These are phyloP conservation scores for Squalus acanthias DNA, from an alignment of 2,797 vertebrate genomes.

Conservation along the genomic window DNA sequence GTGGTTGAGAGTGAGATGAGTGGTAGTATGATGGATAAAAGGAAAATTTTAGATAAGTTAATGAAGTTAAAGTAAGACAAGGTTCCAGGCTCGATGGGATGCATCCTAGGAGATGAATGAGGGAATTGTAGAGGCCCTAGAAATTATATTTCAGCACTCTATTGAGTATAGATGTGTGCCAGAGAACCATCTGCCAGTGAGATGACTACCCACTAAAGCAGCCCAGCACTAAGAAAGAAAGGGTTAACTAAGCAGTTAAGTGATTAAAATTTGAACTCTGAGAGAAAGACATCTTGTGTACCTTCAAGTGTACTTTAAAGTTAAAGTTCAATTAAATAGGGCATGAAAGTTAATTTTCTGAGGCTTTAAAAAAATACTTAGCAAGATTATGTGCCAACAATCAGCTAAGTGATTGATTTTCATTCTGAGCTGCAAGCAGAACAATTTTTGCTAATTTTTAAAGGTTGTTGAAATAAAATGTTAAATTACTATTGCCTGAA, in stretches of 20 bases:
- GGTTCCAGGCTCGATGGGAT: neutral
- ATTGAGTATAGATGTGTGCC: neutral
- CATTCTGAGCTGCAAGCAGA: neutral
- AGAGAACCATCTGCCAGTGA: neutral
- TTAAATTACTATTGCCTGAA: neutral
- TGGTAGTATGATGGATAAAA: neutral
- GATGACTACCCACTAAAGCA: neutral
- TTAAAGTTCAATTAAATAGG: neutral
- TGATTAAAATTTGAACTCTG: neutral
- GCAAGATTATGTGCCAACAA: neutral
- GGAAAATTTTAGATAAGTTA: neutral
- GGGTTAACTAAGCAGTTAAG: neutral
- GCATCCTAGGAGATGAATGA: neutral
- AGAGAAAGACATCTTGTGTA: neutral
- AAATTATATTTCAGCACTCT: neutral
- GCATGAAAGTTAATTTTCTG: neutral
- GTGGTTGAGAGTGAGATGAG: neutral
- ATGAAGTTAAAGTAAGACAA: neutral
- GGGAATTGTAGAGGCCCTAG: neutral
- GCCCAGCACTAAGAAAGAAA: neutral
- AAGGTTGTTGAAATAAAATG: neutral
- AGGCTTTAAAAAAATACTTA: neutral
- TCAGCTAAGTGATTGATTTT: neutral
- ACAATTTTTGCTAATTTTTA: neutral
- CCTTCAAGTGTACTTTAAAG: neutral